phyloP scores from a whole-genome alignment of 2,888 invertebrate species.

The Tribolium freemani region DNA sequence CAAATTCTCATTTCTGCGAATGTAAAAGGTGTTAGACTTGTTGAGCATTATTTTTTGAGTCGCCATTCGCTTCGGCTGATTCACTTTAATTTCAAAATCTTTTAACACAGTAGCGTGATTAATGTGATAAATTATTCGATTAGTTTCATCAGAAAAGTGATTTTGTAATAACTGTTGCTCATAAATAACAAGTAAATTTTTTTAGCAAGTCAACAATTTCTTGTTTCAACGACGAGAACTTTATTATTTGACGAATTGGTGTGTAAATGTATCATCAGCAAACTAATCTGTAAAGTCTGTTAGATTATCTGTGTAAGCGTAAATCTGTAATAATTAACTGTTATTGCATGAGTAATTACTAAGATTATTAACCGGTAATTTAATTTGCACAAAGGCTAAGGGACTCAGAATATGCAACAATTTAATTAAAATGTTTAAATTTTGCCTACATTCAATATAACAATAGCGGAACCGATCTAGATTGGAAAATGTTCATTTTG shows the following conservation, averaged over 20 bases:
- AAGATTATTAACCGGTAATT: neutral
- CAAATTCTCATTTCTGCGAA: neutral
- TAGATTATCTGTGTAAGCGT: neutral
- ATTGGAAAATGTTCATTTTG: neutral
- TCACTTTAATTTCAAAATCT: constrained; percentile 5
- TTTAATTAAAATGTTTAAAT: neutral
- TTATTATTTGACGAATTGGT: neutral
- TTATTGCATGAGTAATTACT: neutral
- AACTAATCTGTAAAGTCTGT: neutral
- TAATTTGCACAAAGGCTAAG: neutral
- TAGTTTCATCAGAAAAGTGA: constrained; percentile 5
- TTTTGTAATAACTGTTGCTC: neutral
- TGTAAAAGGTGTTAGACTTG: neutral
- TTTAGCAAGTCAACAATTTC: neutral
- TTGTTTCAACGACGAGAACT: neutral
- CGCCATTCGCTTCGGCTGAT: constrained; percentile 14
- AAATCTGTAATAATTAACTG: neutral
- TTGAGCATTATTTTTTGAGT: constrained; percentile 2
- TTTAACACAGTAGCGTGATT: constrained; percentile 10
- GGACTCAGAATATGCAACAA: neutral
- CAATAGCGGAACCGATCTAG: neutral
- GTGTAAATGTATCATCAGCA: neutral
- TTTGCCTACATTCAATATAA: neutral
- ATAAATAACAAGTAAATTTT: neutral
- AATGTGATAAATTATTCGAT: constrained; percentile 21